Percentiles rank a stretch among this genome's conserved stretches.
phyloP scores from a whole-genome alignment of 2,797 vertebrate genomes.

The Anableps anableps region DNA sequence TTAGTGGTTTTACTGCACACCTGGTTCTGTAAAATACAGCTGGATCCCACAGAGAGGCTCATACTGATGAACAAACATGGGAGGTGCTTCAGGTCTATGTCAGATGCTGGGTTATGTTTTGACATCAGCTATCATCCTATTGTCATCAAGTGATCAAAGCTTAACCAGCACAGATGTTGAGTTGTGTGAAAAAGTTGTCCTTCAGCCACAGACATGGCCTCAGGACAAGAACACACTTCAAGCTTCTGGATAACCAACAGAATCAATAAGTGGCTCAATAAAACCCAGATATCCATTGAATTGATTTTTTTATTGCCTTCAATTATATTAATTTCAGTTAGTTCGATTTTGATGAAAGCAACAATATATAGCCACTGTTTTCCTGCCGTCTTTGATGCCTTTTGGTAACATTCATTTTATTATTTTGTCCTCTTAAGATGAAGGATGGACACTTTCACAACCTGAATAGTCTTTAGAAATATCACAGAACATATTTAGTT shows the following conservation, averaged over 20 bases:
- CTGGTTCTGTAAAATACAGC: slow-evolving; percentile 52
- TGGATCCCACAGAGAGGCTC: background rate
- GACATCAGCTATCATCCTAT: slow-evolving; percentile 5
- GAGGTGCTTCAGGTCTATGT: slow-evolving; percentile 27
- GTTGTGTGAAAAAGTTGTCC: background rate
- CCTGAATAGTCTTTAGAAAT: background rate
- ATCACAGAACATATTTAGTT: background rate
- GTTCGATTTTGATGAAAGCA: too few relatives aligned
- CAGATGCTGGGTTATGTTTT: slow-evolving; percentile 2
- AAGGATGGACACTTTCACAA: background rate
- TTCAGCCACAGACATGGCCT: background rate
- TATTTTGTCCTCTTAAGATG: background rate
- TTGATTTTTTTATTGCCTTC: background rate
- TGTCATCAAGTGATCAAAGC: slow-evolving; percentile 17
- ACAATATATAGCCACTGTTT: background rate
- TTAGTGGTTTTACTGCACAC: slow-evolving; percentile 41
- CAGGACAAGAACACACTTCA: background rate
- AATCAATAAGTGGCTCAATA: background rate
- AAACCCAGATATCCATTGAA: background rate
- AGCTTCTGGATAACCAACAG: background rate
- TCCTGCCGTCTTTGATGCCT: background rate
- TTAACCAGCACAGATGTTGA: background rate
- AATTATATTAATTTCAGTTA: background rate
- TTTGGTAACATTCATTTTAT: background rate
- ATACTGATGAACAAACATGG: background rate